A percentile compares a stretch with the other conserved stretches of the same genome.
These are phyloP conservation scores for Augochlora pura DNA, from an alignment of 1,140 invertebrate species.

Conservation along the genomic window DNA sequence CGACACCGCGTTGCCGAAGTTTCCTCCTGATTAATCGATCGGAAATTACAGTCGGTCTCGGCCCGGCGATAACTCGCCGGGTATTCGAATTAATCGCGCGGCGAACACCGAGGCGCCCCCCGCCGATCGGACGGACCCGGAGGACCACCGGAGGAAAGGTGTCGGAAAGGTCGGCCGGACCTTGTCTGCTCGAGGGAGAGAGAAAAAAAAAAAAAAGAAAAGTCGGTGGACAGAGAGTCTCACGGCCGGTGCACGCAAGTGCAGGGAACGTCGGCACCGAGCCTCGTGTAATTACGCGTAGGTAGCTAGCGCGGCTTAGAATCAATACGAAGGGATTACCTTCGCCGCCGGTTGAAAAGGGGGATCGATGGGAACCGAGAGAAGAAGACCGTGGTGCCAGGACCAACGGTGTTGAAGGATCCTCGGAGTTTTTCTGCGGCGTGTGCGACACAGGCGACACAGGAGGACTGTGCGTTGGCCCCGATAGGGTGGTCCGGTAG, in stretches of 20 bases:
- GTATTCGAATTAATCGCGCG: slow-evolving; percentile 40
- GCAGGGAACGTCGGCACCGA: background rate
- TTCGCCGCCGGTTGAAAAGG: slow-evolving; percentile 20
- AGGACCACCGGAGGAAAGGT: no score
- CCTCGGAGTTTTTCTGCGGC: background rate
- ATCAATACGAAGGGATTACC: slow-evolving; percentile 44
- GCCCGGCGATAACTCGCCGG: slow-evolving; percentile 5
- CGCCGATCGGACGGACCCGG: no score
- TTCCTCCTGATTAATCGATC: slow-evolving; percentile 75
- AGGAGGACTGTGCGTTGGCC: no score
- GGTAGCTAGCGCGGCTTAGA: slow-evolving; percentile 24
- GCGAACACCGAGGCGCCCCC: background rate
- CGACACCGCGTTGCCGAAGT: slow-evolving; percentile 74
- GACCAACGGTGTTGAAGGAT: background rate
- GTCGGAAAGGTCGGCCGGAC: no score
- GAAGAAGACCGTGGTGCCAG: background rate
- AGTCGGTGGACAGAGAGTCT: background rate
- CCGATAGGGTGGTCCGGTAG: background rate
- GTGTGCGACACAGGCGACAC: background rate
- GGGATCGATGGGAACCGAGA: slow-evolving; percentile 31
- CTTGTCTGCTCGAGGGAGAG: no score
- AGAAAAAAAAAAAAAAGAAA: no score
- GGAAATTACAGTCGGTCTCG: slow-evolving; percentile 61
- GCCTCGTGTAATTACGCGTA: slow-evolving; percentile 46
- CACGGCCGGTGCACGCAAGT: background rate